Percentiles rank a stretch among this genome's conserved stretches.
These are phyloP conservation scores for Artibeus jamaicensis DNA, from an alignment of 2,797 vertebrate species.

Conservation along the genomic window DNA sequence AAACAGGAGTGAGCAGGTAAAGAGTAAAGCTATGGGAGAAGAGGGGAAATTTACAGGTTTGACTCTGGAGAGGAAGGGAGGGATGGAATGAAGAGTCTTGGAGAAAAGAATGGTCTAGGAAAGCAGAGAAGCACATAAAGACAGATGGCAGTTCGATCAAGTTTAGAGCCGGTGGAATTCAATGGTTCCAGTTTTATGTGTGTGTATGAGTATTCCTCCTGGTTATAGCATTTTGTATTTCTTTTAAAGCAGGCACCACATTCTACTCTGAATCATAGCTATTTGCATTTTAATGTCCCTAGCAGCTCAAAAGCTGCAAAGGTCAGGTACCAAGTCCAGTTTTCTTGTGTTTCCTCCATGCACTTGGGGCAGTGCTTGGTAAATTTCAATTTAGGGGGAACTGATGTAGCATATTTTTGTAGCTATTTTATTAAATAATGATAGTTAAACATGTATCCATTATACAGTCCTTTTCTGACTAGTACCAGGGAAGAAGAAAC, in stretches of 20 bases:
- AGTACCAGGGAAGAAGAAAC: not conserved
- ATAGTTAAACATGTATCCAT: not conserved
- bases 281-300: not conserved
- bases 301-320: slow-evolving; percentile 2
- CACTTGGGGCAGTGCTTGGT: not conserved
- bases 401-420: not conserved
- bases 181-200: not conserved
- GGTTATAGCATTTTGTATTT: not conserved
- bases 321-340: not conserved
- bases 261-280: not conserved
- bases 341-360: not conserved
- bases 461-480: not conserved
- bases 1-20: not conserved
- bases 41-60: not conserved
- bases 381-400: not conserved
- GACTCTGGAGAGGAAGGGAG: not conserved
- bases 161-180: not conserved
- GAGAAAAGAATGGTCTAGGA: not conserved
- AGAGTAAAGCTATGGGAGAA: not conserved
- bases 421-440: not conserved
- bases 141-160: not conserved
- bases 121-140: not conserved
- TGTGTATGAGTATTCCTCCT: not conserved
- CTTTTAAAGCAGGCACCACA: not conserved
- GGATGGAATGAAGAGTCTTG: not conserved